These are phyloP conservation scores for Botia kubotai DNA, from an alignment of 2,797 vertebrate species.

Conservation along the genomic window DNA sequence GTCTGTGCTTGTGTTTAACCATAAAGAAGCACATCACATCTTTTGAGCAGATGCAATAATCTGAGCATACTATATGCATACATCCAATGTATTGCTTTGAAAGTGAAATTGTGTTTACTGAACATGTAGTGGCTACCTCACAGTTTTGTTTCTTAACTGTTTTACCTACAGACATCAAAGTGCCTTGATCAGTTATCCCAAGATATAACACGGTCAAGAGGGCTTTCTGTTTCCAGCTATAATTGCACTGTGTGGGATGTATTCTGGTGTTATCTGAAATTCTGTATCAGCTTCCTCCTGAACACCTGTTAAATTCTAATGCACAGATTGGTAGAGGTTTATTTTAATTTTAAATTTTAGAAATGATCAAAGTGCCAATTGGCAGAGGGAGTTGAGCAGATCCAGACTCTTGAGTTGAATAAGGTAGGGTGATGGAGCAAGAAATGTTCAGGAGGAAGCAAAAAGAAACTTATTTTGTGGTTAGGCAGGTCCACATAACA, in stretches of 20 bases:
- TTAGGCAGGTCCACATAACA: slow-evolving; percentile 52
- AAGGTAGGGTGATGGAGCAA: slow-evolving; percentile 60
- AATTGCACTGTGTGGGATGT: slow-evolving; percentile 76
- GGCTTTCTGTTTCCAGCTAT: slow-evolving; percentile 74
- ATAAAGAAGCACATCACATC: slow-evolving; percentile 49
- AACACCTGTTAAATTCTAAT: slow-evolving; percentile 82
- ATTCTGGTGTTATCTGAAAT: slow-evolving; percentile 75
- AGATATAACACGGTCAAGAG: slow-evolving; percentile 75
- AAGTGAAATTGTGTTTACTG: slow-evolving; percentile 79
- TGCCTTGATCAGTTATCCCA: slow-evolving; percentile 75
- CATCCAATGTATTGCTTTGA: slow-evolving; percentile 65
- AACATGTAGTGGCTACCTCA: slow-evolving; percentile 74
- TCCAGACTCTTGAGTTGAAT: slow-evolving; percentile 77
- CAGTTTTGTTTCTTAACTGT: slow-evolving; percentile 77
- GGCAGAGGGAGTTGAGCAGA: slow-evolving; percentile 63
- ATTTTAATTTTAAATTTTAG: slow-evolving; percentile 82
- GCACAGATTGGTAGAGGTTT: slow-evolving; percentile 76
- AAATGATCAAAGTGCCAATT: slow-evolving; percentile 77
- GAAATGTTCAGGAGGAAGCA: slow-evolving; percentile 44
- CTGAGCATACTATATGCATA: slow-evolving; percentile 46
- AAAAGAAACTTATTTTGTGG: slow-evolving; percentile 67
- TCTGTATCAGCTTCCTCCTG: slow-evolving; percentile 78
- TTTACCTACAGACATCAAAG: slow-evolving; percentile 79
- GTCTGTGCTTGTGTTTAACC: slow-evolving; percentile 26
- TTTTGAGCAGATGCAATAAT: slow-evolving; percentile 57